Evolutionary conservation across 2,797 vertebrate species (phyloP), one percentile per base, ranked within the genome.

Genomic region (Acipenser ruthenus): DNA sequence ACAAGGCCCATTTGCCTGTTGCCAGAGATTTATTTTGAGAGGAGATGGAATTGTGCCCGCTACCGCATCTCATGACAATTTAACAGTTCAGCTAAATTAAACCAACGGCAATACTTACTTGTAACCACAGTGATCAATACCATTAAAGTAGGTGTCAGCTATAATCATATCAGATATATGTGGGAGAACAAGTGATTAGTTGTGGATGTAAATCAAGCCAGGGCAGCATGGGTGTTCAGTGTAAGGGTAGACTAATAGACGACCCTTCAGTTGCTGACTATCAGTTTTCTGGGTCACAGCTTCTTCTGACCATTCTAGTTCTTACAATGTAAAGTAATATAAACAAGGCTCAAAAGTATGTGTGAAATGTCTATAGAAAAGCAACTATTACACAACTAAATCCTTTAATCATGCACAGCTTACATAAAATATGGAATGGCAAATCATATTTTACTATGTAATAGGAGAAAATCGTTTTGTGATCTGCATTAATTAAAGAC

Each of bases 11-110:
- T 80, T 82, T 72, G 48, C 11, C 50, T 77, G 63, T 55, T 74
- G 18, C 8, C 13, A 69, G 64, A 84, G 70, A 81, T 83, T 78
- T 80, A 75, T 77, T 69, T 78, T 58, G 60, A 47, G 70, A 8
- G 63, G 71, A 78, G 58, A 75, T 76, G 70, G 77, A 88, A 78
- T 70, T 70, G 58, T 73, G 67, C 67, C 72, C 64, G 69, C 68
- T 82, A 74, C 67, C 18, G 49, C 70, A 82, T 78, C 72, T 75
- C 74, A 55, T 75, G 75, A 79, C 70, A 77, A 76, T 82, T 82
- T 78, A 80, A 79, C 71, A 79, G 77, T 78, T 71, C 56, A 74
- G 70, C 72, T 75, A 79, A 80, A 88, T 77, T 78, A 80, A 82
- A 82, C 65, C 60, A 76, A 65, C 62, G 52, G 63, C 63, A 76